Conservation (phyloP, 2,113 vertebrate species). For the Daphoenositta chrysoptera region DNA sequence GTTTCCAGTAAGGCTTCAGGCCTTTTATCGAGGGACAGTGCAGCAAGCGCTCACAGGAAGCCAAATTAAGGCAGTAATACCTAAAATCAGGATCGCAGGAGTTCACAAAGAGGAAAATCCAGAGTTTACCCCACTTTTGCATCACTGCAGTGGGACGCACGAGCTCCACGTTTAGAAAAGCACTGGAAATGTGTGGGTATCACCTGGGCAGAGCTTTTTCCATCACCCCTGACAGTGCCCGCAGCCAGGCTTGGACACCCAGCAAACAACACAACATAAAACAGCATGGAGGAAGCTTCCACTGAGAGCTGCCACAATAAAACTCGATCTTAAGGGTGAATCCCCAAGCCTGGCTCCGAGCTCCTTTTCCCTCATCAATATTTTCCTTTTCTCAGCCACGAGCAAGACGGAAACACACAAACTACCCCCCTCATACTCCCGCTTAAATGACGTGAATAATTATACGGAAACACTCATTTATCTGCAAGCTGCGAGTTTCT, state of each 20-base stretch:
- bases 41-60: neutral
- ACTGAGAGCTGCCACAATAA: neutral
- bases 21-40: neutral
- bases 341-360: neutral
- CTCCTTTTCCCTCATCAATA: too few relatives aligned
- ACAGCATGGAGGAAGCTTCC: neutral
- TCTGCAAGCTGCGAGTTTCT: neutral
- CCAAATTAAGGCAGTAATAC: neutral
- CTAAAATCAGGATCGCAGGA: neutral
- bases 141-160: fast-evolving
- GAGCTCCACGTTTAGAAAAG: neutral
- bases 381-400: neutral
- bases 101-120: fast-evolving
- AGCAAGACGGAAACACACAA: neutral
- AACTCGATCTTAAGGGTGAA: neutral
- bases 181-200: neutral
- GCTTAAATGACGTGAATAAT: too few relatives aligned
- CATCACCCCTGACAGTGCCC: neutral
- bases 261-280: neutral
- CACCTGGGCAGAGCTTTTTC: neutral
- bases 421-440: fast-evolving
- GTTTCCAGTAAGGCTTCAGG: neutral
- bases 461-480: fast-evolving
- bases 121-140: neutral
- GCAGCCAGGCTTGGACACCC: neutral